These are phyloP conservation scores for Himalopsyche japonica DNA, from an alignment of 2,888 invertebrate species.

Conservation along the genomic window DNA sequence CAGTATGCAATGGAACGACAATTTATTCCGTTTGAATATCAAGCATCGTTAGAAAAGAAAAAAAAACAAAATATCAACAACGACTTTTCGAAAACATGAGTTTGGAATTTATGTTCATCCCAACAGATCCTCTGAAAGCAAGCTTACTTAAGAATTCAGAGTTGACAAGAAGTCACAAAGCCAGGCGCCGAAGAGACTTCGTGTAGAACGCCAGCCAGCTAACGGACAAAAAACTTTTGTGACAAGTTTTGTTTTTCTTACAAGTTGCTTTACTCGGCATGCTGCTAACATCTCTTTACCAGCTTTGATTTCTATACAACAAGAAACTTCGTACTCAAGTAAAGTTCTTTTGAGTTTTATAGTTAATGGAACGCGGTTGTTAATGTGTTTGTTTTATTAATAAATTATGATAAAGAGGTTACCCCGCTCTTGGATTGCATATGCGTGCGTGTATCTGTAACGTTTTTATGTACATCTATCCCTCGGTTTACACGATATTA, in stretches of 20 bases:
- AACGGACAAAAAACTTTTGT: not conserved
- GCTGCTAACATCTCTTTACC: not conserved
- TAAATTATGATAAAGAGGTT: too few species aligned
- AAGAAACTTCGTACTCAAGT: not conserved
- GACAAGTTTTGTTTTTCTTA: not conserved
- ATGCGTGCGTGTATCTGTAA: too few species aligned
- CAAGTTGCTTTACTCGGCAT: not conserved
- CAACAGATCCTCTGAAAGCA: not conserved
- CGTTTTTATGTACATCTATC: too few species aligned
- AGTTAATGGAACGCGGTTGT: too few species aligned
- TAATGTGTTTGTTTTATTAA: too few species aligned
- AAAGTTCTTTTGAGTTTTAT: not conserved
- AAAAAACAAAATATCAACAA: too few species aligned
- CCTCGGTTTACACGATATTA: too few species aligned
- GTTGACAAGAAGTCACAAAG: not conserved
- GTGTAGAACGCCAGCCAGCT: too few species aligned
- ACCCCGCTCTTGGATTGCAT: too few species aligned
- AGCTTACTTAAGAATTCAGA: not conserved
- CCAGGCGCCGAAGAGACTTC: not conserved
- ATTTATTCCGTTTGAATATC: too few species aligned
- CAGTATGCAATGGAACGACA: too few species aligned
- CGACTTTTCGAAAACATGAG: not conserved
- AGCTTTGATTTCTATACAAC: not conserved
- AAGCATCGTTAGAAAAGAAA: not conserved
- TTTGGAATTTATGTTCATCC: not conserved